Percentiles rank a stretch among this genome's conserved stretches.
These are phyloP conservation scores for Hippolais icterina DNA, from an alignment of 2,113 vertebrate genomes.

Conservation along the genomic window DNA sequence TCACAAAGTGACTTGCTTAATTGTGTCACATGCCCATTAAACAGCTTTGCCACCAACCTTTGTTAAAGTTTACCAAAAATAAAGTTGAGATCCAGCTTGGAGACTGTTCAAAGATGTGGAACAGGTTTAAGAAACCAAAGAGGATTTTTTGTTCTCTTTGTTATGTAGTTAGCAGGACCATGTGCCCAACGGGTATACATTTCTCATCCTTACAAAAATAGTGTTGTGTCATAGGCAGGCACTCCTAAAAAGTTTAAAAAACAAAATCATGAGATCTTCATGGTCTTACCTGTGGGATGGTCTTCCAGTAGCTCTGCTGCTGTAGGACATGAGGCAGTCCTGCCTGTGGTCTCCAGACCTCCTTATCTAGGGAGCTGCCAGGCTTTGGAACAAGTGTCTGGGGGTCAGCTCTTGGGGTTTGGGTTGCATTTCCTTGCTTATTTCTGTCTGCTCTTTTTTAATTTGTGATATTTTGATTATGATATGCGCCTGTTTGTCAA, in stretches of 20 bases:
- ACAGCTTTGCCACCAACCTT: background rate
- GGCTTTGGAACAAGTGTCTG: background rate
- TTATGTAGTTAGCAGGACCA: background rate
- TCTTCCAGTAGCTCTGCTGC: background rate
- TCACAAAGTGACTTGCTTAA: background rate
- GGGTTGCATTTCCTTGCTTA: background rate
- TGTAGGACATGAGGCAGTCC: background rate
- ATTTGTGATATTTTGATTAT: background rate
- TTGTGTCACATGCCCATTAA: slow-evolving; percentile 1
- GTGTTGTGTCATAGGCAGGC: background rate
- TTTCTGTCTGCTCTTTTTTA: background rate
- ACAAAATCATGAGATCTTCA: rapidly evolving
- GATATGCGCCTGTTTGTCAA: background rate
- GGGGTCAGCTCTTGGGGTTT: background rate
- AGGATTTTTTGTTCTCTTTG: background rate
- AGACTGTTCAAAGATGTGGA: background rate
- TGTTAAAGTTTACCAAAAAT: slow-evolving; percentile 52
- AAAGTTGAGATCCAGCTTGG: background rate
- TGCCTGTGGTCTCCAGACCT: background rate
- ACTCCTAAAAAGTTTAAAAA: background rate
- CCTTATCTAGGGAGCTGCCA: background rate
- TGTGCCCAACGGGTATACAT: rapidly evolving
- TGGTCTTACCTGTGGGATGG: background rate
- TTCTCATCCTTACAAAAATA: background rate
- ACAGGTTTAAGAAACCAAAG: background rate